These are phyloP conservation scores for Mythimna lalbum DNA, from an alignment of 2,888 invertebrate genomes.

Conservation along the genomic window DNA sequence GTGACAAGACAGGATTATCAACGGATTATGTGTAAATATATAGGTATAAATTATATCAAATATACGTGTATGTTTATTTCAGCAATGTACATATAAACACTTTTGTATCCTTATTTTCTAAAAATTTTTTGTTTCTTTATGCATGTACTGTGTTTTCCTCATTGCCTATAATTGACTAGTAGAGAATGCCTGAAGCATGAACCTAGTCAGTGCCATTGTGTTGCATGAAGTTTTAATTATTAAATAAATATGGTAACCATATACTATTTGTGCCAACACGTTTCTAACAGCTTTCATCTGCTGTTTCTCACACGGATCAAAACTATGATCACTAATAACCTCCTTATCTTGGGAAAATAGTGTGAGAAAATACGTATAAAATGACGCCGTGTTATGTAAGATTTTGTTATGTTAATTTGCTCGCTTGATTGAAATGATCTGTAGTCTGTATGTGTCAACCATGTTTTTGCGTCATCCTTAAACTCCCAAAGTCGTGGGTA, in stretches of 20 bases:
- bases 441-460: neutral
- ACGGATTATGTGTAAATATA: neutral
- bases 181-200: too few species aligned
- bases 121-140: too few species aligned
- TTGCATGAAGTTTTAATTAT: too few species aligned
- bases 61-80: too few species aligned
- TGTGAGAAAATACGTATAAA: neutral
- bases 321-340: conserved; percentile 13
- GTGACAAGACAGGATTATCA: neutral
- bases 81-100: too few species aligned
- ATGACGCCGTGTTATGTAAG: conserved; percentile 13
- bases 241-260: conserved; percentile 6
- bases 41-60: too few species aligned
- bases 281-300: conserved; percentile 11
- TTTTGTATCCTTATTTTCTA: too few species aligned
- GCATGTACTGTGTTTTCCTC: too few species aligned
- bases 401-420: conserved; percentile 2
- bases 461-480: neutral
- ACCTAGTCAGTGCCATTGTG: too few species aligned
- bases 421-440: conserved; percentile 1
- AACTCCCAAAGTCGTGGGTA: neutral
- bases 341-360: conserved; percentile 28
- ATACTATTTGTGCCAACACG: conserved; percentile 4
- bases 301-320: conserved; percentile 15
- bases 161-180: too few species aligned